Conservation (phyloP, 2,797 vertebrate species). For the Thalassophryne amazonica region DNA sequence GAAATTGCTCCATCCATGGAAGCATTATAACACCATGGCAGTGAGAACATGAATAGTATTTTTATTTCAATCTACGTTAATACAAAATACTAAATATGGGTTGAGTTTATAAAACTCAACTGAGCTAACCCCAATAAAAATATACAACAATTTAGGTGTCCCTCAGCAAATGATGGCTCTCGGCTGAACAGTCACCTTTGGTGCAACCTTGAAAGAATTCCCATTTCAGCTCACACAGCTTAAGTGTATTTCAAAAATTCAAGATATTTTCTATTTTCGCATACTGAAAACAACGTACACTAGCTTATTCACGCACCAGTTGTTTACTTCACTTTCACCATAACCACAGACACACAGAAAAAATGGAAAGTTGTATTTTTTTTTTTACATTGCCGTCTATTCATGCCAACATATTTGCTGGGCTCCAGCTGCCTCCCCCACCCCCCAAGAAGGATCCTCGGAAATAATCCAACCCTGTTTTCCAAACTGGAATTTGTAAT, state of each 20-base stretch:
- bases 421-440: conserved; percentile 18
- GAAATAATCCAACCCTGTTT: conserved; percentile 30
- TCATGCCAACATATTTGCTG: conserved; percentile 50
- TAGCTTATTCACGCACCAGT: conserved; percentile 33
- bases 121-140: too few species aligned
- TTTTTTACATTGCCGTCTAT: conserved; percentile 42
- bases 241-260: not conserved
- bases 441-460: conserved; percentile 19
- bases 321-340: conserved; percentile 30
- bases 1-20: too few species aligned
- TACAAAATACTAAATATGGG: too few species aligned
- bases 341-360: conserved; percentile 46
- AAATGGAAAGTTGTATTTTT: conserved; percentile 14
- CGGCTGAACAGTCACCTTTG: conserved; percentile 24
- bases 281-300: conserved; percentile 39
- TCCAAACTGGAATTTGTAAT: conserved; percentile 24
- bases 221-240: not conserved
- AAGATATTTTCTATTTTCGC: not conserved
- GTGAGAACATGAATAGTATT: too few species aligned
- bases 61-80: too few species aligned
- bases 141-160: too few species aligned
- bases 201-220: conserved; percentile 3
- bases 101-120: too few species aligned
- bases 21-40: too few species aligned
- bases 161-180: too few species aligned